These are phyloP conservation scores for Pantala flavescens DNA, from an alignment of 1,140 invertebrate species.

Conservation along the genomic window DNA sequence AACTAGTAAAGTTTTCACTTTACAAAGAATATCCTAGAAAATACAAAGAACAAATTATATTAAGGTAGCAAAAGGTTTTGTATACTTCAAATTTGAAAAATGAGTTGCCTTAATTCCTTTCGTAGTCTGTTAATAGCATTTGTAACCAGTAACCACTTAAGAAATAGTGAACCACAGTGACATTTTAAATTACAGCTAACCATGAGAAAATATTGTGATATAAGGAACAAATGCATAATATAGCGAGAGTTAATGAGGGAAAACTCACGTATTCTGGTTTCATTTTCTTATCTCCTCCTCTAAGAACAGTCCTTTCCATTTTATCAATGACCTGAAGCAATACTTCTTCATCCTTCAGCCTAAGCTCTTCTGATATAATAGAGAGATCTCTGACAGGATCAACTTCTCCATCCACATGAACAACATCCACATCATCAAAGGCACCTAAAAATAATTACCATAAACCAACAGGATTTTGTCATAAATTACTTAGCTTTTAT, in stretches of 20 bases:
- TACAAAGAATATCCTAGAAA: constrained; percentile 71
- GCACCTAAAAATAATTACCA: constrained; percentile 56
- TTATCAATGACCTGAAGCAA: constrained; percentile 71
- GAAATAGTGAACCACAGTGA: no score
- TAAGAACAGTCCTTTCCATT: constrained; percentile 73
- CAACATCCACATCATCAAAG: constrained; percentile 97
- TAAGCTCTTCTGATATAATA: constrained; percentile 91
- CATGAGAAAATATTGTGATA: no score
- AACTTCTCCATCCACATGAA: constrained; percentile 96
- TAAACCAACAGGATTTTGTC: no score
- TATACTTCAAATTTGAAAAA: no score
- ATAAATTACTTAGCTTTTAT: not conserved
- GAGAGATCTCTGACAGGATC: constrained; percentile 93
- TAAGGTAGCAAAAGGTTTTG: no score
- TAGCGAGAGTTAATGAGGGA: not conserved
- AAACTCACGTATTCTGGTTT: constrained; percentile 88
- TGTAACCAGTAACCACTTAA: no score
- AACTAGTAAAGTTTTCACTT: constrained; percentile 73
- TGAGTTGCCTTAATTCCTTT: no score
- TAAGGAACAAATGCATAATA: no score
- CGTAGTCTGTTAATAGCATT: no score
- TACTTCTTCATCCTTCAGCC: constrained; percentile 88
- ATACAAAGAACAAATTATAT: constrained; percentile 24
- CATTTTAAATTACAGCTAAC: no score
- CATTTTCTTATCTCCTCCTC: constrained; percentile 89